Conservation (phyloP, 2,888 invertebrate species). For the Melanargia galathea region DNA sequence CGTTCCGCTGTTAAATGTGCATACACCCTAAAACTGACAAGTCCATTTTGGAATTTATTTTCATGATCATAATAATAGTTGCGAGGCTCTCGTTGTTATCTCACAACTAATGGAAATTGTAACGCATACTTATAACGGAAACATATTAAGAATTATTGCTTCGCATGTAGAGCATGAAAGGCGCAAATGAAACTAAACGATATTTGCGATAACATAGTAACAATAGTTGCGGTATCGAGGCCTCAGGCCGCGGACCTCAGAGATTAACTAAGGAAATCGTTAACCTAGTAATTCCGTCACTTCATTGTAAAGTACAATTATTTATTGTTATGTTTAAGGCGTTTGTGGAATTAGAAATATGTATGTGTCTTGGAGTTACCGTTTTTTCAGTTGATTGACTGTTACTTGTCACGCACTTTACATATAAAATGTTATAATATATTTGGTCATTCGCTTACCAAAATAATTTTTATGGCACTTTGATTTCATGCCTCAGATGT, state of each 20-base stretch:
- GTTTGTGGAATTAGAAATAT: constrained; percentile 19
- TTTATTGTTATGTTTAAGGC: constrained; percentile 26
- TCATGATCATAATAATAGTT: not conserved
- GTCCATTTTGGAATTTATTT: not conserved
- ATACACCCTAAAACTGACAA: not conserved
- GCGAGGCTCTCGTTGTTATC: constrained; percentile 1
- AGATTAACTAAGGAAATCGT: constrained; percentile 59
- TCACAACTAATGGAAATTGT: constrained; percentile 13
- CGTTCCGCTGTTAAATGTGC: too few relatives aligned
- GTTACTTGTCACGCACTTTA: constrained; percentile 11
- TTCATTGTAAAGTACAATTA: constrained; percentile 34
- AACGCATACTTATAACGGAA: constrained; percentile 38
- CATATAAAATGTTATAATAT: not conserved
- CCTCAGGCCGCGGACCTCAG: constrained; percentile 59
- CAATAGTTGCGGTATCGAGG: constrained; percentile 63
- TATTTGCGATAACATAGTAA: constrained; percentile 64
- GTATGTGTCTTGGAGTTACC: constrained; percentile 10
- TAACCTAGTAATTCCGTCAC: constrained; percentile 60
- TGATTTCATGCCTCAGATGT: not conserved
- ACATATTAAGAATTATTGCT: constrained; percentile 55
- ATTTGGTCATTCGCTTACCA: too few relatives aligned
- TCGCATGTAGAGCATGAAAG: constrained; percentile 63
- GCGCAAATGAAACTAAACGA: constrained; percentile 60
- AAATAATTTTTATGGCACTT: not conserved
- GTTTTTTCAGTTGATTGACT: constrained; percentile 30